Evolutionary conservation across 2,888 invertebrate species (phyloP), one percentile per base, ranked within the genome.

Genomic region (Dryadula phaetusa): DNA sequence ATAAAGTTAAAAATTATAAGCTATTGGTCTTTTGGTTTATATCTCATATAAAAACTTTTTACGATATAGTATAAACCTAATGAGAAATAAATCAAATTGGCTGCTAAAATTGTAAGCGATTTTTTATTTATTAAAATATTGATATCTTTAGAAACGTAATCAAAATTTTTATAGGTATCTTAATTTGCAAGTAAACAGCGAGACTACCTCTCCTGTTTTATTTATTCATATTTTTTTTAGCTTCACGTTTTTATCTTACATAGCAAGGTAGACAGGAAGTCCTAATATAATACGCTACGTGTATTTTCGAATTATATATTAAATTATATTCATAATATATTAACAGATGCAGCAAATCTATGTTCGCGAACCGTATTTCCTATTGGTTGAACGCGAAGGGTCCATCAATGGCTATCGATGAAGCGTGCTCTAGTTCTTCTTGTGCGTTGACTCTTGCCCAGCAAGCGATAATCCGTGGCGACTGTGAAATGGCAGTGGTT

Each of bases 401-500:
- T 0, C 88, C 90, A 0, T 89, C 90, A 0, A 74, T 84, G 72
- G 70, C 82, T 0, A 72, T 90, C 1, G 86, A 90, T 67, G 78
- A 77, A 12, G 79, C 82, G 0, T 87, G 88, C 77, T 83, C 84
- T 72, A 85, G 88, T 20, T 85, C 86, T 0, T 69, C 79, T 0
- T 78, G 77, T 0, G 88, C 86, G 0, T 66, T 90, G 16, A 83
- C 86, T 62, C 79, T 81, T 65, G 90, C 87, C 0, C 82, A 79
- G 62, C 74, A 76, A 8, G 86, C 85, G 0, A 79, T 91, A 2
- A 63, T 70, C 0, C 75, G 79, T 1, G 90, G 89, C 0, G 82
- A 83, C n/a, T 87, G 89, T 46, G 90, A 89, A 25, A 83, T 86
- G 0, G 95, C 95, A 12, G 87, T 95, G 25, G 95, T 95, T 0